Conservation (phyloP, 2,888 invertebrate genomes). For the Drosophila dives region DNA sequence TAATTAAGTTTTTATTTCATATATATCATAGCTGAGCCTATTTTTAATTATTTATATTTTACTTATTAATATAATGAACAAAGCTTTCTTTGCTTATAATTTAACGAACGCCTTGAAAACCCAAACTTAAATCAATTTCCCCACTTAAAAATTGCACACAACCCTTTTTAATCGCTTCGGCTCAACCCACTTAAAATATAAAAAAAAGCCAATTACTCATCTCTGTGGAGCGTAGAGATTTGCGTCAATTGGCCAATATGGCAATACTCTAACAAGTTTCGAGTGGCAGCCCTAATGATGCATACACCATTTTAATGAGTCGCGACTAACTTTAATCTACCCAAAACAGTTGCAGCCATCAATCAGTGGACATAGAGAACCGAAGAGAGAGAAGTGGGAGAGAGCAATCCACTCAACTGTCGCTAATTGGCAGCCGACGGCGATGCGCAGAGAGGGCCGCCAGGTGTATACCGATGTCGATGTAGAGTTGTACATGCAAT, state of each 20-base stretch:
- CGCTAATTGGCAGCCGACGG: constrained; percentile 66
- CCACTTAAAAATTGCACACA: background rate
- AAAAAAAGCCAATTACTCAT: background rate
- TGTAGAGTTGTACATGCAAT: constrained; percentile 71
- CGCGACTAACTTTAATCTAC: constrained; percentile 10
- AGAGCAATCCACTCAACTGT: constrained; percentile 32
- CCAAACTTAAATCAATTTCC: background rate
- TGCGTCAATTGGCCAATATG: background rate
- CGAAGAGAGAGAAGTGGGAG: background rate
- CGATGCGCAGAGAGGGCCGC: constrained; percentile 32
- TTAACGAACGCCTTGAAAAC: background rate
- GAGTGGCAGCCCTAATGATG: constrained; percentile 26
- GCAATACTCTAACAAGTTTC: constrained; percentile 4
- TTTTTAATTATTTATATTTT: background rate
- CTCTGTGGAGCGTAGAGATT: background rate
- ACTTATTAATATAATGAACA: background rate
- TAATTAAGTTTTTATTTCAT: background rate
- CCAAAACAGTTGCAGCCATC: constrained; percentile 28
- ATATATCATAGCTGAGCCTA: background rate
- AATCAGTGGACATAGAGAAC: constrained; percentile 39
- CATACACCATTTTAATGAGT: constrained; percentile 31
- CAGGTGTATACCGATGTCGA: constrained; percentile 56
- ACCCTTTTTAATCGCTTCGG: background rate
- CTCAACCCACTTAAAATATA: background rate
- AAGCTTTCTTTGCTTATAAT: background rate